Percentiles rank a stretch among this genome's conserved stretches.
phyloP scores from a whole-genome alignment of 2,113 vertebrate genomes.

The Uropsilus gracilis region DNA sequence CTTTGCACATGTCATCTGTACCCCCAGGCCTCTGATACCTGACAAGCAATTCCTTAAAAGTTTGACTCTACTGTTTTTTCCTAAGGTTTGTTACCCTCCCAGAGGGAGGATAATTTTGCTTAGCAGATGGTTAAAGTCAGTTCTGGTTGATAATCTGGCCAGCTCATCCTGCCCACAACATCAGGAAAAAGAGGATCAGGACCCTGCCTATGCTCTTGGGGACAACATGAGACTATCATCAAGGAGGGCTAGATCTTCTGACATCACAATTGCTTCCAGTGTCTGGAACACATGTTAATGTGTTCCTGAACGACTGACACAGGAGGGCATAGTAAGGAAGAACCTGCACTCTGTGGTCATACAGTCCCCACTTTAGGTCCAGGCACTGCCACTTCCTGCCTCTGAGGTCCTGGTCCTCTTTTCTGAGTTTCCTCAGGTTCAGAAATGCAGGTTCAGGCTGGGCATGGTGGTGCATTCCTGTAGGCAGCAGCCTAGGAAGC shows the following conservation, averaged over 20 bases:
- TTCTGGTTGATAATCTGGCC: neutral
- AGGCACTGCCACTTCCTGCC: neutral
- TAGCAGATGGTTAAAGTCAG: neutral
- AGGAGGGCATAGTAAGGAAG: neutral
- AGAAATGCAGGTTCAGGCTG: neutral
- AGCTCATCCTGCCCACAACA: neutral
- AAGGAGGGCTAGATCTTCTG: neutral
- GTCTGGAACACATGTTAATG: too few species aligned
- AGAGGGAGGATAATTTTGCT: neutral
- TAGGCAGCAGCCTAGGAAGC: too few species aligned
- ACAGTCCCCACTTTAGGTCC: neutral
- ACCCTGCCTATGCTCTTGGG: neutral
- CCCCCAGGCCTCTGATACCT: neutral
- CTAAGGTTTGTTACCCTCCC: neutral
- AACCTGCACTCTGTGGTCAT: neutral
- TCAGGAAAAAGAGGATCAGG: neutral
- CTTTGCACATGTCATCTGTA: neutral
- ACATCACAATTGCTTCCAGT: neutral
- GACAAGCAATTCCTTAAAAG: slow-evolving; percentile 40
- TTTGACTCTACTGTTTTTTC: neutral
- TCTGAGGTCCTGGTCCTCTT: neutral
- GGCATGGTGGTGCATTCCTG: too few species aligned
- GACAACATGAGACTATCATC: neutral
- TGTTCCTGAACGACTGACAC: neutral
- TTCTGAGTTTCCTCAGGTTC: neutral